phyloP scores from a whole-genome alignment of 2,113 vertebrate genomes.

The Oceanites oceanicus region DNA sequence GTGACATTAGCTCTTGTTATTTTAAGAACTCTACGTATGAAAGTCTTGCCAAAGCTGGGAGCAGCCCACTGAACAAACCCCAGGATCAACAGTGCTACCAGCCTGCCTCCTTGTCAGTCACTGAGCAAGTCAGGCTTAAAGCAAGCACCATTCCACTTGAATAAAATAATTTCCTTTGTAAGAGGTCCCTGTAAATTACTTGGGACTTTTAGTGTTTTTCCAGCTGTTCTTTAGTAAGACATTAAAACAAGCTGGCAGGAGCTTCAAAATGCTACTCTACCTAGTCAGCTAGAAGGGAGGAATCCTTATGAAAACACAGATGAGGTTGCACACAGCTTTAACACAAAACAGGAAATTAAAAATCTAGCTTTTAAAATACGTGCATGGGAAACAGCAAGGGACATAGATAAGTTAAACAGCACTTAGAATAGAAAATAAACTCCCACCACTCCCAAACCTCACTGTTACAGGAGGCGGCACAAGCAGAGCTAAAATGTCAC shows the following conservation, averaged over 20 bases:
- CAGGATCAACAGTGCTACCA: not conserved
- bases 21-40: not conserved
- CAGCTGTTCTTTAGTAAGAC: constrained; percentile 38
- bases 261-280: constrained; percentile 28
- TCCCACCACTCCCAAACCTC: not conserved
- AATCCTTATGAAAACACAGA: constrained; percentile 67
- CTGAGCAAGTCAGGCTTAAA: not conserved
- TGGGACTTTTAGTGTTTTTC: constrained; percentile 17
- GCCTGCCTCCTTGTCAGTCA: not conserved
- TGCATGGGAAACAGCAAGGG: constrained; percentile 1
- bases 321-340: constrained; percentile 25
- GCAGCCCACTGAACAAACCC: not conserved
- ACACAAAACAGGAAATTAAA: constrained; percentile 66
- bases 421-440: not conserved
- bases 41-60: not conserved
- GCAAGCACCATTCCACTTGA: not conserved
- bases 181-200: constrained; percentile 13
- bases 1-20: not conserved
- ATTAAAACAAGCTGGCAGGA: constrained; percentile 12
- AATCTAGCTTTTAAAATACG: not conserved
- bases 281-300: constrained; percentile 11
- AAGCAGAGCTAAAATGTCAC: constrained; percentile 45
- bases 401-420: not conserved
- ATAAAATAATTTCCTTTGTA: not conserved
- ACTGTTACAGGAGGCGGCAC: not conserved